Evolutionary conservation across 2,113 vertebrate species (phyloP), one percentile per base, ranked within the genome.

Genomic region (Sarotherodon lohbergeri): DNA sequence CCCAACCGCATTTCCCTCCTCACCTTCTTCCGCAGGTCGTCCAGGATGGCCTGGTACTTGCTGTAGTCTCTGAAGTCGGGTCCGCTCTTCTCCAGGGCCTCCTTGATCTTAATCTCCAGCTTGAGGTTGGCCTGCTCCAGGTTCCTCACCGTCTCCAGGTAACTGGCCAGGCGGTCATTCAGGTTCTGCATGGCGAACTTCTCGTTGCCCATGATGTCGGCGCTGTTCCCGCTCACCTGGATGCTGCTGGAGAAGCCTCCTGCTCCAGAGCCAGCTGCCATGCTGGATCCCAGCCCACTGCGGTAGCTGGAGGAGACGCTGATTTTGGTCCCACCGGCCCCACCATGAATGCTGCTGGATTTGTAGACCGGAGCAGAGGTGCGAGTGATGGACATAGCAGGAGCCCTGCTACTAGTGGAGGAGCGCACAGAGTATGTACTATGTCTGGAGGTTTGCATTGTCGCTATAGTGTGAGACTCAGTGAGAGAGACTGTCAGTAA

Each of bases 171-270:
- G 4, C 96, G 95, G 92, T 97, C 96, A 9, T 97, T 97, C 86
- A 97, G 94, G 94, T 96, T 96, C 96, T 97, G 96, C 96, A 97
- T 97, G 95, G 96, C 96, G 1, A 96, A 95, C 95, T 97, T 97
- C 95, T 97, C 96, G 4, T 97, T 97, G 86, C 96, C 96, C 95
- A 96, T 96, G 93, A 96, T 96, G 94, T 95, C 91, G 0, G 76
- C 84, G 3, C 92, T 92, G 12, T 89, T 84, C 7, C 95, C 94
- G 66, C 89, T 94, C 86, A 97, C 91, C 88, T 97, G 95, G 82
- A 95, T 4, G 54, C 86, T 87, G 92, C 84, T 91, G 87, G 95
- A 91, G 57, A 94, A 95, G 56, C 91, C 91, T 10, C 95, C 96
- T 3, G 73, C 8, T 61, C 93, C 92, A 3, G 83, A 82, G 22